These are phyloP conservation scores for Montipora efflorescens DNA, from an alignment of 64 coral and sea anemone species.

Conservation along the genomic window DNA sequence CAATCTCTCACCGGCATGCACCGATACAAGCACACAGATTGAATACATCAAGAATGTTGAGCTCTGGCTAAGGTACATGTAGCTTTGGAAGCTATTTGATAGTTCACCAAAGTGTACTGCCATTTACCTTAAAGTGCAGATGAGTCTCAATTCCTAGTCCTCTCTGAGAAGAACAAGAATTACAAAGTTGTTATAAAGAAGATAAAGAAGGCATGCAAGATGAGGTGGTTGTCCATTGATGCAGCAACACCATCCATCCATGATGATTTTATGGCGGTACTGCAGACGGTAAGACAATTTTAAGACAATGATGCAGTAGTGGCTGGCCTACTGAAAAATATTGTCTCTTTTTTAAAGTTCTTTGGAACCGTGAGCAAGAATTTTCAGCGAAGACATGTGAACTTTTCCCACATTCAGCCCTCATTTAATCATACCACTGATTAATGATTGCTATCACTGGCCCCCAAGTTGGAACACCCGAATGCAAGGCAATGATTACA, in stretches of 20 bases:
- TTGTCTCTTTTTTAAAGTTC: not conserved
- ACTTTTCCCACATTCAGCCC: constrained; percentile 2
- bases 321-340: not conserved
- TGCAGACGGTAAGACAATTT: not conserved
- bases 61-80: no score
- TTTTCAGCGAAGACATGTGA: not conserved
- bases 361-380: not conserved
- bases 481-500: constrained; percentile 8
- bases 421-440: not conserved
- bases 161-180: not conserved
- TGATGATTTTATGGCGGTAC: not conserved
- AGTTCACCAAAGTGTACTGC: no score
- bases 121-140: no score
- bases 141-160: no score
- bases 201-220: not conserved
- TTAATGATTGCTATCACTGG: constrained; percentile 15
- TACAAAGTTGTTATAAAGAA: not conserved
- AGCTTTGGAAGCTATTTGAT: no score
- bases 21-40: no score
- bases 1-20: no score
- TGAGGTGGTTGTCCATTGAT: not conserved
- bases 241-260: not conserved
- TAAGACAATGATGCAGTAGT: not conserved
- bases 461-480: not conserved
- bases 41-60: no score